Conservation (phyloP, 1,140 invertebrate genomes). For the Bombus terrestris region DNA sequence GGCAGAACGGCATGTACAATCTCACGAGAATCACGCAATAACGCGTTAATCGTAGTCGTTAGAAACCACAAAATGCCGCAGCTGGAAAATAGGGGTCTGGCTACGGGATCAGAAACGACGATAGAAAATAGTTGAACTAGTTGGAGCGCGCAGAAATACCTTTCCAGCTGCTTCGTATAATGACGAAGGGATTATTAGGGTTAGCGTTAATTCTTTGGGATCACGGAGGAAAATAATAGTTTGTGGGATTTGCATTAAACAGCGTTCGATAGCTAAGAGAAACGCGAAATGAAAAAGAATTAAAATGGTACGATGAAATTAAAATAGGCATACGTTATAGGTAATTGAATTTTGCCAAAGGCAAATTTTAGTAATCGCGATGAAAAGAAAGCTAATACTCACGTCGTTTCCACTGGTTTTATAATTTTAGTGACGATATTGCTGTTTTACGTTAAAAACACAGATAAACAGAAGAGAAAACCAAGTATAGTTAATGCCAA, state of each 20-base stretch:
- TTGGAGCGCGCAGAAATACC: not conserved
- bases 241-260: not conserved
- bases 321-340: no score
- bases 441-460: not conserved
- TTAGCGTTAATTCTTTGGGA: not conserved
- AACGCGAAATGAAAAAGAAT: no score
- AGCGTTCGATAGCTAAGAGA: no score
- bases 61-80: not conserved
- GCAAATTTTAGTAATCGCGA: no score
- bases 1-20: not conserved
- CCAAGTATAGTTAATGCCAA: not conserved
- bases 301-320: no score
- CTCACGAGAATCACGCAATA: not conserved
- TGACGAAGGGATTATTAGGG: not conserved
- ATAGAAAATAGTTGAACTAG: constrained; percentile 9
- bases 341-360: no score
- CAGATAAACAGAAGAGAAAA: not conserved
- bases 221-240: not conserved
- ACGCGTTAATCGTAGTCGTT: not conserved
- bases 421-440: no score
- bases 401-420: no score
- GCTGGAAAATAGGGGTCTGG: not conserved
- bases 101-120: not conserved
- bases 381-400: no score
- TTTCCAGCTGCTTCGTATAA: not conserved